Evolutionary conservation across 2,113 vertebrate species (phyloP), one percentile per base, ranked within the genome.

Genomic region (Orientallactaga bullata): DNA sequence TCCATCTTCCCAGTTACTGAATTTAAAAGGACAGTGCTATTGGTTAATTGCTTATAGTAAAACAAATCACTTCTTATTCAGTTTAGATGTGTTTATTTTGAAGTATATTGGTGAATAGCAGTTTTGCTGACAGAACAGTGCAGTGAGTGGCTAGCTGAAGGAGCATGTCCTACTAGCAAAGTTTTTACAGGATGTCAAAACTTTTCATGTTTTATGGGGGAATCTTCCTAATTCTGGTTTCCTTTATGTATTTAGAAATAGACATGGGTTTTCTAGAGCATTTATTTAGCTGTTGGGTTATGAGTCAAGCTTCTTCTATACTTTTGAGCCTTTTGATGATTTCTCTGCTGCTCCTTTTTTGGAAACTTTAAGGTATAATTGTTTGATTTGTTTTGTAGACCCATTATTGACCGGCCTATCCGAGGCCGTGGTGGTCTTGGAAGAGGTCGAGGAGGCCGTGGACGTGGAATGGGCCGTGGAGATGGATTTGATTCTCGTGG

Each of bases 401-500:
- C 99, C 18, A 95, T 98, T 63, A 98, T 98, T 71, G 99, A 99
- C 6, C 97, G 99, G 97, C 98, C 99, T 77, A 98, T 99, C 96
- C 99, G 99, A 95, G 99, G 99, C 0, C 99, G 99, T 72, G 99
- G 99, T 17, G 99, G 99, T 17, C 98, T 98, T 28, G 98, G 98
- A 92, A 96, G 98, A 92, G 99, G 99, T 61, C 99, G 99, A 1
- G 99, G 99, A 0, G 98, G 98, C 39, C 98, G 99, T 4, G 99
- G 99, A 1, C 99, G 99, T 23, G 99, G 99, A 55, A 98, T 99
- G 97, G 99, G 99, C 95, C 98, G 99, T 96, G 98, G 98, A 4
- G 99, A 99, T 60, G 99, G 99, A 30, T 99, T 99, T 95, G 99
- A 99, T 97, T 99, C 99, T 4, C 98, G 99, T 69, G 99, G 99